phyloP scores from a whole-genome alignment of 2,797 vertebrate genomes.

The Clamator glandarius region DNA sequence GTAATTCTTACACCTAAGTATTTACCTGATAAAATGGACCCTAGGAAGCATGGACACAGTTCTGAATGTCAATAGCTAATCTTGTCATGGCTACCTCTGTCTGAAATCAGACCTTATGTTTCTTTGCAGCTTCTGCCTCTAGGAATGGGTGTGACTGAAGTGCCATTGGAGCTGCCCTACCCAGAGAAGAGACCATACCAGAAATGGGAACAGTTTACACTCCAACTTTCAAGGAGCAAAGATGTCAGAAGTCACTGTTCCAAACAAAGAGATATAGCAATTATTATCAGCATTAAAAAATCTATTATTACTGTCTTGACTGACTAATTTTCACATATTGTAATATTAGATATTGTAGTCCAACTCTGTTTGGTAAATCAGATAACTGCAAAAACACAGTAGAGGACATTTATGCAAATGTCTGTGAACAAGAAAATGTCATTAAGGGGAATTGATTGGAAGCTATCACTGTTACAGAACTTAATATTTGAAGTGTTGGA shows the following conservation, averaged over 20 bases:
- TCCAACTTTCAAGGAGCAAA: background rate
- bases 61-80: background rate
- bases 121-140: background rate
- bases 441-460: background rate
- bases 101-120: background rate
- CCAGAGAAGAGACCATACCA: background rate
- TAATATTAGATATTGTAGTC: background rate
- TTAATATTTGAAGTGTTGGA: background rate
- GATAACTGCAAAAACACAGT: background rate
- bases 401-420: background rate
- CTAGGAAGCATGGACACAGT: background rate
- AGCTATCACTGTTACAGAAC: background rate
- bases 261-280: background rate
- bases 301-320: background rate
- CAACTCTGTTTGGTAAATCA: background rate
- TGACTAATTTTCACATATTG: background rate
- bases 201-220: background rate
- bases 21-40: background rate
- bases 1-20: background rate
- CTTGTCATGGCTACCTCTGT: background rate
- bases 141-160: background rate
- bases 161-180: background rate
- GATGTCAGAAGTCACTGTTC: background rate
- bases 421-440: background rate
- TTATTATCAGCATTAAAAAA: background rate